Conservation (phyloP, 2,888 invertebrate genomes). For the Onchidella celtica region DNA sequence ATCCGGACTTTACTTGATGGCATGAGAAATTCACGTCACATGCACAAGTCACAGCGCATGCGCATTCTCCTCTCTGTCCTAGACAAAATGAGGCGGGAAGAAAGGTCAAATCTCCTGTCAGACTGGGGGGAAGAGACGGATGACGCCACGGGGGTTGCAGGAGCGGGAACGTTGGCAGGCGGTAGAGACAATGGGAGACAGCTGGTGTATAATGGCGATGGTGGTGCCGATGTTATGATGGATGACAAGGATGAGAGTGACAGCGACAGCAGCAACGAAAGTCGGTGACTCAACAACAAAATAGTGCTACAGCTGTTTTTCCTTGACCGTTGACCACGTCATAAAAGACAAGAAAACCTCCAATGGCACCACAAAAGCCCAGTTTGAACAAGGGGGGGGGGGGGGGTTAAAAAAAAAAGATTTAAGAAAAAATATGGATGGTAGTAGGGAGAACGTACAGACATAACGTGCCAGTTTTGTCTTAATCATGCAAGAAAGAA, state of each 20-base stretch:
- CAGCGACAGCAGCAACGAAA: constrained; percentile 8
- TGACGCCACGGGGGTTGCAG: background rate
- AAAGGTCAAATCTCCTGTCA: background rate
- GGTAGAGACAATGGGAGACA: background rate
- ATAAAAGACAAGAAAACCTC: too few relatives aligned
- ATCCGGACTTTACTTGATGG: constrained; percentile 18
- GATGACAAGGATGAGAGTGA: constrained; percentile 21
- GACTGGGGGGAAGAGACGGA: background rate
- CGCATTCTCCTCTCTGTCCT: constrained; percentile 9
- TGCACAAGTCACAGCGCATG: constrained; percentile 25
- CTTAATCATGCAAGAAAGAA: too few relatives aligned
- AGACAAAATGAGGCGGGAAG: constrained; percentile 10
- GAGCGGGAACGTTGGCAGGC: background rate
- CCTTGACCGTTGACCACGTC: too few relatives aligned
- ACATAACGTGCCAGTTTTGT: too few relatives aligned
- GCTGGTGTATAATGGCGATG: background rate
- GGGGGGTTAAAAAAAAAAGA: too few relatives aligned
- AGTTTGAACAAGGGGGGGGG: too few relatives aligned
- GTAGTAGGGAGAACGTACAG: too few relatives aligned
- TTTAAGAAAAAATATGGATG: too few relatives aligned
- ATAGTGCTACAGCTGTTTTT: too few relatives aligned
- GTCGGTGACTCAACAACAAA: background rate
- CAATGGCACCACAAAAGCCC: too few relatives aligned
- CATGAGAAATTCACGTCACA: constrained; percentile 26
- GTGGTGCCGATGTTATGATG: background rate